Evolutionary conservation across 1,140 invertebrate genomes (phyloP), one percentile per base, ranked within the genome.

Genomic region (Cotesia vestalis): DNA sequence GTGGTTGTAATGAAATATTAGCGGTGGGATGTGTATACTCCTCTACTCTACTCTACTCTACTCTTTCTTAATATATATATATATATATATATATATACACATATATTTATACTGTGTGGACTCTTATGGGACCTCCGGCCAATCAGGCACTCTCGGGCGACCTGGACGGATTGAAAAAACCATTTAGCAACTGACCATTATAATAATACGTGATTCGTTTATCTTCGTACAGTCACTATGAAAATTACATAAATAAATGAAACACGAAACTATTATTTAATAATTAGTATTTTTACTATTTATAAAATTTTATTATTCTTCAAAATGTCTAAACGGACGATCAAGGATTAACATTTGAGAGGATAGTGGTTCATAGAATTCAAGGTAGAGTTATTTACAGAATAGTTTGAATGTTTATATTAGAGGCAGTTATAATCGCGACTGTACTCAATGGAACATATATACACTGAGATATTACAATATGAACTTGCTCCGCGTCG

Each of bases 201-300:
- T 86, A 85, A 87, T 86, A 87, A 86, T 87, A 85, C 85, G 85
- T 85, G 85, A 86, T 87, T 87, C 85, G 84, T 85, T 86, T 84
- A 85, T 86, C 81, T 81, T 78, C 81, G 80, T 80, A 81, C 81
- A 81, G 78, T 81, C 60, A 20, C 11, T 51, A 40, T 61, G 11
- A n/a, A 60, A 9, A 51, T 35, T 69, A 27, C 11, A 69, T 61
- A 60, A 53, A 36, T n/a, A 61, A 40, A 17, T 46, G 40, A 46
- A 46, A 46, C 40, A 17, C 11, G 40, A 46, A 46, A 46, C 40
- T 46, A 46, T 46, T 46, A 6, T 46, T 46, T 46, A 11, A 46
- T 46, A 46, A 46, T 46, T 46, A 46, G 11, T 46, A 46, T 46
- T 46, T 46, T 46, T 46, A 5, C 11, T 46, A 46, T 46, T 27